Evolutionary conservation across 2,888 invertebrate genomes (phyloP), one percentile per base, ranked within the genome.

Genomic region (Thera britannica): DNA sequence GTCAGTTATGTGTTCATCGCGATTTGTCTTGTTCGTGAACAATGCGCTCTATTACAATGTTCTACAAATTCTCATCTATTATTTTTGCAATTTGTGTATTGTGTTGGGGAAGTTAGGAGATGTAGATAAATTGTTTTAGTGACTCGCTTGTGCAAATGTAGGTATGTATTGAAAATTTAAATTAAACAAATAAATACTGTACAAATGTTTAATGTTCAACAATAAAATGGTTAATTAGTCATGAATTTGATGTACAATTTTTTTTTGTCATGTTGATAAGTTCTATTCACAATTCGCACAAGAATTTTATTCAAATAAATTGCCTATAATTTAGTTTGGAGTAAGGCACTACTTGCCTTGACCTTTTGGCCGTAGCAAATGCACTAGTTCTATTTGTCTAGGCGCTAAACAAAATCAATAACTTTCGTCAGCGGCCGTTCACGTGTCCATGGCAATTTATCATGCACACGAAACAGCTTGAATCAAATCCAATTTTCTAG

Each of bases 401-500:
- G 75, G 77, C 76, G 74, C 76, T 75, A 63, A 77, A 78, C 72
- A 76, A 71, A 82, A 83, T 84, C 83, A 77, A 83, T 83, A 80
- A 77, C 74, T 78, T 82, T 82, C 77, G 78, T 81, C 72, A 69
- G 74, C 72, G 75, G 36, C 57, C 73, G 67, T 63, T 12, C 57
- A 61, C 63, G 57, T 63, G 66, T 58, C 49, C 49, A 55, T 61
- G 38, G 57, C 9, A 58, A 60, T 60, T 60, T 54, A 60, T 56
- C 12, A 59, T 66, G 23, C 70, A 56, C 46, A 55, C 56, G 49
- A 60, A 62, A 52, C 44, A 35, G 49, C 41, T 51, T 56, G 62
- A 62, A 59, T 59, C 8, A 36, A 57, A 59, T 56, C 35, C 49
- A 55, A 64, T 60, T 55, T 49, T 34, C 34, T 54, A 49, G 44